Evolutionary conservation across 2,113 vertebrate genomes (phyloP).

Genomic region (Odobenus rosmarus): DNA sequence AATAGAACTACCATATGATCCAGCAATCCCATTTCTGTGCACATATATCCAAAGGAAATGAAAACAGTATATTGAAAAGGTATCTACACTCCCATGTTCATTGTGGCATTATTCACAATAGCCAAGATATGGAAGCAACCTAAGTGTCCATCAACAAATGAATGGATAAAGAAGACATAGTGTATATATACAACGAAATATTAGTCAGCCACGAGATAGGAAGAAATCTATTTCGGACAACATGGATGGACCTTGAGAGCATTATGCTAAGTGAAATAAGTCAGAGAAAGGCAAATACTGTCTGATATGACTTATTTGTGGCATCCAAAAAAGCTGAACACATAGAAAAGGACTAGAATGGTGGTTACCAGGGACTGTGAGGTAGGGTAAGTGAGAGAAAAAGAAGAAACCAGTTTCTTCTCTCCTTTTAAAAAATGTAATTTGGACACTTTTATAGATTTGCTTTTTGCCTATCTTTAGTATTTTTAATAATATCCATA

Average conservation of each 20-base stretch:
- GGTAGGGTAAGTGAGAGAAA: neutral
- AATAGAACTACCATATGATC: neutral
- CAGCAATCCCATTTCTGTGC: neutral
- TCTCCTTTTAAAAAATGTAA: neutral
- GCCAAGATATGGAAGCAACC: neutral
- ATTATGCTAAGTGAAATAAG: neutral
- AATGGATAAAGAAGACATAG: neutral
- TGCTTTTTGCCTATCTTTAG: neutral
- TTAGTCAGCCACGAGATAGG: neutral
- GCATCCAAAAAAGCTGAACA: neutral
- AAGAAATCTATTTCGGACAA: neutral
- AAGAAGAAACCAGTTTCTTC: neutral
- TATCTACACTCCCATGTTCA: neutral
- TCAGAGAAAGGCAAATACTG: neutral
- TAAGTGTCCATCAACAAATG: neutral
- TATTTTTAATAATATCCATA: slow-evolving; percentile 5
- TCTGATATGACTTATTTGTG: neutral
- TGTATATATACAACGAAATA: neutral
- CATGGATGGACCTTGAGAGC: neutral
- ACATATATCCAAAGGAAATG: neutral
- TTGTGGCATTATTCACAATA: neutral
- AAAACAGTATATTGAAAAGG: neutral
- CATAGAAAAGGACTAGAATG: neutral
- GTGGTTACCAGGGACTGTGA: neutral
- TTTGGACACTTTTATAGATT: neutral